Evolutionary conservation across 2,888 invertebrate genomes (phyloP), one percentile per base, ranked within the genome.

Genomic region (Dermolepida albohirtum): DNA sequence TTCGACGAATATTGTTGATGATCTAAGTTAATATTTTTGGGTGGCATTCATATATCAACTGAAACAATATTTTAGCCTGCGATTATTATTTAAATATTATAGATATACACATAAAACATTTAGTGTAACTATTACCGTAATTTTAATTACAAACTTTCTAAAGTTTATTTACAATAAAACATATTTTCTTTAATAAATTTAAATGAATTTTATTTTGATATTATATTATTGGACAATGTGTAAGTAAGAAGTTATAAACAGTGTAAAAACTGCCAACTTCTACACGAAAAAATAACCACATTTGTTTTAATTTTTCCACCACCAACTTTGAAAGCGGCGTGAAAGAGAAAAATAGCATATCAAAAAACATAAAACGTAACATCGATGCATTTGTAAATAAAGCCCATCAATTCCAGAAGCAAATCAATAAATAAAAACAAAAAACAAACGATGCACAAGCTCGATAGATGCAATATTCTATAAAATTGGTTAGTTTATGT

Each of bases 381-480:
- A 62, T 16, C 47, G 34, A 62, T 34, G 47, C 5, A 49, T 34
- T 34, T 8, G 1, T 34, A 34, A 34, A 34, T 34, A 39, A 59
- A 62, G 47, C 59, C 44, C 44, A 8, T 16, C 59, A 62, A 11
- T 43, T 57, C 44, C 65, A 27, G 14, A 64, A 50, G 47, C 54
- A 16, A 65, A 54, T 7, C 10, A 54, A 64, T 14, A 16, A 27
- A 54, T 41, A 43, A 14, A 16, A 65, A 54, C n/a, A 41, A 39
- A 52, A 64, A 39, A 47, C 14, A 54, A 41, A 52, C 51, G 47
- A 54, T 47, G 65, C 65, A 54, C 44, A 65, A 65, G 65, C 65
- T 14, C 16, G 34, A n/a, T n/a, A n/a, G n/a, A 65, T 54, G 65
- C 54, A 50, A 43, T 44, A 51, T 22, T 14, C 27, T 52, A 41